Base-by-base conservation (phyloP, 2,113 vertebrate species). In the Eclectus roratus region DNA sequence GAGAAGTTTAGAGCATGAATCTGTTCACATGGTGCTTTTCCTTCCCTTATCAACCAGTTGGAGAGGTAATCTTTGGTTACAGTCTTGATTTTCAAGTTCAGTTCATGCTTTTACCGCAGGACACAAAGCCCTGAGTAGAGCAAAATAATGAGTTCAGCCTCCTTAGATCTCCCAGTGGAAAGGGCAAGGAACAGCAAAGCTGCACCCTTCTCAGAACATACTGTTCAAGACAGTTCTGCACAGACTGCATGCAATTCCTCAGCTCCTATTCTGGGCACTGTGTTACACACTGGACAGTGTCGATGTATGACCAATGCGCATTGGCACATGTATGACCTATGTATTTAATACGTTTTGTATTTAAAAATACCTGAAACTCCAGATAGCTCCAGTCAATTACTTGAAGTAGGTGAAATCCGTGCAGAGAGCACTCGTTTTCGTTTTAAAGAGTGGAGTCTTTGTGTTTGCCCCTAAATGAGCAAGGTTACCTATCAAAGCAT, bases 361-460 rank as follows among this genome's bases (percentile, higher is more conserved):
- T 80, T 85, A 15, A 85, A 85, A 52, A 46, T 7, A 37, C 1
- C 8, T 41, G 49, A 65, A 83, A 39, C 20, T 47, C 35, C 29
- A 80, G 19, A 17, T 31, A 53, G 12, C 31, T 19, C 66, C 43
- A 43, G 9, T 35, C 49, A 63, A 11, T 65, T 56, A 52, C 28
- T 52, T 78, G 17, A 71, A 87, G 31, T 8, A 13, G 11, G 43
- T 46, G 49, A 46, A 66, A 66, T n/a, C 52, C 58, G 31, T 18
- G 35, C 35, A 46, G 10, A 16, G 17, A 78, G 49, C 2, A 5
- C 6, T 11, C 0, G 0, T 55, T 88, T 85, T 68, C 56, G 64
- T 39, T 49, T 77, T 49, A 33, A 76, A 77, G 17, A 37, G 4
- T 3, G 28, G 35, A 24, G 4, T 49, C 24, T 52, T 28, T 65